Conservation (phyloP, 1,140 invertebrate genomes). For the Cataglyphis hispanica region DNA sequence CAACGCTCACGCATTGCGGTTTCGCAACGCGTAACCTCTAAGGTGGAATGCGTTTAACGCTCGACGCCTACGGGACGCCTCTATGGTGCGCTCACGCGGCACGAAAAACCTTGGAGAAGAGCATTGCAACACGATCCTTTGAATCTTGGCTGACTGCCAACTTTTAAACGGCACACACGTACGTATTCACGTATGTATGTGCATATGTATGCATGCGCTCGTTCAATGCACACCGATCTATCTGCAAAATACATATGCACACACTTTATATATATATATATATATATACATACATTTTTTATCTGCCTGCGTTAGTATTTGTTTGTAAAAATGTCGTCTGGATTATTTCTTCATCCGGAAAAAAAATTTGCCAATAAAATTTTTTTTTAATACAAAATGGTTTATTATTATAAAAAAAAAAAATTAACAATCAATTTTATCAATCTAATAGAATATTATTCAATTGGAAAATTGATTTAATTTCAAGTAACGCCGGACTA, state of each 20-base stretch:
- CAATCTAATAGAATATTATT: neutral
- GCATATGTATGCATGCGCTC: neutral
- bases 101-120: slow-evolving; percentile 85
- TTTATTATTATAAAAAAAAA: neutral
- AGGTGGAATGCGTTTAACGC: slow-evolving; percentile 87
- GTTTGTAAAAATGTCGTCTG: neutral
- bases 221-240: neutral
- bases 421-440: neutral
- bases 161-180: slow-evolving; percentile 76
- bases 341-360: neutral
- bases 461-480: neutral
- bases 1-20: slow-evolving; percentile 75
- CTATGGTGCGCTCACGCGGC: slow-evolving; percentile 68
- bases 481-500: neutral
- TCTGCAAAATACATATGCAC: neutral
- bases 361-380: no score
- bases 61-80: slow-evolving; percentile 86
- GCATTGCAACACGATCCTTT: slow-evolving; percentile 86
- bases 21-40: slow-evolving; percentile 86
- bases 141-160: slow-evolving; percentile 85
- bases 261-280: no score
- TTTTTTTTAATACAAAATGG: no score
- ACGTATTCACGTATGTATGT: neutral
- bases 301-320: neutral
- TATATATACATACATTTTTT: neutral